Evolutionary conservation across 2,113 vertebrate species (phyloP).

Genomic region (Aptenodytes patagonicus): DNA sequence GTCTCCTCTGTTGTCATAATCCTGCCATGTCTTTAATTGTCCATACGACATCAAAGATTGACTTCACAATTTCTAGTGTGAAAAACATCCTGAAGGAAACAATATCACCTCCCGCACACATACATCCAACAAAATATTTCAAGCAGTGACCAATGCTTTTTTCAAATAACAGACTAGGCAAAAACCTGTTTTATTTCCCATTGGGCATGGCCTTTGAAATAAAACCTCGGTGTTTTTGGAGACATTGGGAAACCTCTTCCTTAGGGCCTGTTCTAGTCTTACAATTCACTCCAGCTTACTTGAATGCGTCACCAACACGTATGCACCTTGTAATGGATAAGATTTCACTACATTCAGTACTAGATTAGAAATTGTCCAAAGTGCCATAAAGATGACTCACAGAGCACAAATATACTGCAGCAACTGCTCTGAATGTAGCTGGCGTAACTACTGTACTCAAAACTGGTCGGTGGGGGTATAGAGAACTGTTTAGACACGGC

Average conservation of each 20-base stretch:
- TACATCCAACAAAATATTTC: not conserved
- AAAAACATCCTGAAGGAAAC: not conserved
- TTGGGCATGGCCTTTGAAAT: not conserved
- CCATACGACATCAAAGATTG: not conserved
- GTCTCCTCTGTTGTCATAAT: not conserved
- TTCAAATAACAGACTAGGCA: not conserved
- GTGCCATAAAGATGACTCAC: not conserved
- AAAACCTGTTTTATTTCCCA: not conserved
- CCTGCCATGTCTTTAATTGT: not conserved
- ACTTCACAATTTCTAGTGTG: not conserved
- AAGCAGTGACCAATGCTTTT: not conserved
- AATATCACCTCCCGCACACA: not conserved
- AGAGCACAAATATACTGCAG: not conserved
- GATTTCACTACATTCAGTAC: not conserved
- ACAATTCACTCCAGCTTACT: not conserved
- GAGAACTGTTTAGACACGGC: not conserved
- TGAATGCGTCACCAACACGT: not conserved
- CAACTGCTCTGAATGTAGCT: not conserved
- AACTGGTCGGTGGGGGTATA: not conserved
- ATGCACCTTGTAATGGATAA: not conserved
- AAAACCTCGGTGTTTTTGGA: not conserved
- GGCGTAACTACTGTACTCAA: not conserved
- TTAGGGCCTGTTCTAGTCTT: not conserved
- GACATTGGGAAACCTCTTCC: not conserved
- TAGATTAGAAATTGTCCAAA: not conserved